These are phyloP conservation scores for Passerina amoena DNA, from an alignment of 2,113 vertebrate species.

Conservation along the genomic window DNA sequence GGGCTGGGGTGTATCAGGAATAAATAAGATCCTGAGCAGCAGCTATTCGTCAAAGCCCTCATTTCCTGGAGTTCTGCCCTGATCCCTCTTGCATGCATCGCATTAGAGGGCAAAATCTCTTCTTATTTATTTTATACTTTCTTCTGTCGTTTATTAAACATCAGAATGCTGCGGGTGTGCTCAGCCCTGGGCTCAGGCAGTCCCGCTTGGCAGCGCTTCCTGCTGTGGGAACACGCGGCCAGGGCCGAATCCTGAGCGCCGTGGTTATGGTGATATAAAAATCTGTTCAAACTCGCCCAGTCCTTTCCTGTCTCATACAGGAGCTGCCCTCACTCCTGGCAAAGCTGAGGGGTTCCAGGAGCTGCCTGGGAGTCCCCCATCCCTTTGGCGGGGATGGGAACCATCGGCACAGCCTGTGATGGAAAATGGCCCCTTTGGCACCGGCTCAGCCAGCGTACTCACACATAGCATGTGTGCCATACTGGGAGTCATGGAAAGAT, in stretches of 20 bases:
- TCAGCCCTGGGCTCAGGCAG: slow-evolving; percentile 12
- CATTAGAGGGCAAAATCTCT: slow-evolving; percentile 62
- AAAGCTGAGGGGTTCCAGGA: background rate
- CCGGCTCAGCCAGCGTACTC: background rate
- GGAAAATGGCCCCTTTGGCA: background rate
- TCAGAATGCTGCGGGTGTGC: slow-evolving; percentile 57
- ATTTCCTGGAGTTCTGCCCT: slow-evolving; percentile 68
- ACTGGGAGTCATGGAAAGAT: background rate
- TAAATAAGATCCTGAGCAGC: slow-evolving; percentile 50
- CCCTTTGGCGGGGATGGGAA: background rate
- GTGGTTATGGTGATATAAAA: slow-evolving; percentile 15
- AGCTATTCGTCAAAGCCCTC: slow-evolving; percentile 60
- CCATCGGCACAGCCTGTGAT: background rate
- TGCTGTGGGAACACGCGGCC: background rate
- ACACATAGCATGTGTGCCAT: background rate
- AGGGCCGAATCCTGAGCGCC: background rate
- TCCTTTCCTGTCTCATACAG: background rate
- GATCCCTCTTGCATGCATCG: slow-evolving; percentile 56
- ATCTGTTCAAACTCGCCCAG: background rate
- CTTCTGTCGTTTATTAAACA: slow-evolving; percentile 64
- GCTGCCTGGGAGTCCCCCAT: background rate
- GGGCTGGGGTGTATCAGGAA: slow-evolving; percentile 67
- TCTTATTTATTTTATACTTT: slow-evolving; percentile 32
- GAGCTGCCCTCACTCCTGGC: background rate
- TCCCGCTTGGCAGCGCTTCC: slow-evolving; percentile 20